phyloP scores from a whole-genome alignment of 2,888 invertebrate species.

The Drosophila crucigera region DNA sequence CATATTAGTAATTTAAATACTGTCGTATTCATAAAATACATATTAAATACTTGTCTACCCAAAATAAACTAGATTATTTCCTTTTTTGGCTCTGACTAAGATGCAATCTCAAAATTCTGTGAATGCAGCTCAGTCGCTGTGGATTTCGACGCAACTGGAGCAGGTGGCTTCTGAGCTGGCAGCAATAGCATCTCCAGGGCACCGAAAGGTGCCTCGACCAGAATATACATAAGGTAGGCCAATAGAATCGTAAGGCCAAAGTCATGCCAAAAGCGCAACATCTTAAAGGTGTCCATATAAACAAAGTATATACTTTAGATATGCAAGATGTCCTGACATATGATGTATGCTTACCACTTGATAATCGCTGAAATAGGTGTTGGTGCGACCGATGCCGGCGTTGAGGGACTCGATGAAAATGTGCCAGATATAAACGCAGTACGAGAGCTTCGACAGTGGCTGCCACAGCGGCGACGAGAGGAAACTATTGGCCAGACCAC shows the following conservation, averaged over 20 bases:
- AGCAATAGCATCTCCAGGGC: constrained; percentile 47
- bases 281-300: constrained; percentile 38
- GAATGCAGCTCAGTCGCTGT: not conserved
- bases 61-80: not conserved
- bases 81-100: constrained; percentile 6
- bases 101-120: not conserved
- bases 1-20: not conserved
- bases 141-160: not conserved
- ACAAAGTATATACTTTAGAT: not conserved
- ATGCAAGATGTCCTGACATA: not conserved
- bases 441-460: constrained; percentile 78
- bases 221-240: constrained; percentile 48
- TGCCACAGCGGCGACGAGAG: constrained; percentile 81
- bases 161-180: constrained; percentile 29
- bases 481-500: constrained; percentile 74
- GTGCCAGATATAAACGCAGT: constrained; percentile 78
- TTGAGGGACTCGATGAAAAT: constrained; percentile 62
- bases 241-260: constrained; percentile 75
- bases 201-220: constrained; percentile 58
- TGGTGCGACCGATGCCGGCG: constrained; percentile 46
- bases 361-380: constrained; percentile 71
- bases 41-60: not conserved
- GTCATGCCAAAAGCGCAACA: constrained; percentile 75
- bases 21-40: not conserved
- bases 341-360: constrained; percentile 50